A percentile compares a stretch with the other conserved stretches of the same genome.
phyloP scores from a whole-genome alignment of 2,113 vertebrate species.

The Carettochelys insculpta region DNA sequence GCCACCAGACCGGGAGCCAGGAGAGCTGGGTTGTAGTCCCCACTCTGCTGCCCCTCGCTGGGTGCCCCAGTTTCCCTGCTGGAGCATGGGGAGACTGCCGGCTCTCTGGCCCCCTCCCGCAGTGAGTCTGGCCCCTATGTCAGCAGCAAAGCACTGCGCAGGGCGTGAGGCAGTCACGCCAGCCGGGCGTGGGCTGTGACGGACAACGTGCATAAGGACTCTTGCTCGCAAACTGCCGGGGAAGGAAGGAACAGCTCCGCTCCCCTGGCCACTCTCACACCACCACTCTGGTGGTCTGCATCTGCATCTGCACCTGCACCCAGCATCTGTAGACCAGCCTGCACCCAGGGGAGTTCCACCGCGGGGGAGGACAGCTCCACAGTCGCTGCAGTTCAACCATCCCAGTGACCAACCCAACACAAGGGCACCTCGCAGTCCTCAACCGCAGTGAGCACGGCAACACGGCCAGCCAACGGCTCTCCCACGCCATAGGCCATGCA shows the following conservation, averaged over 20 bases:
- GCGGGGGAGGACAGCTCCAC: background rate
- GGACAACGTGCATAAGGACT: background rate
- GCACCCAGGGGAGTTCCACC: too few species aligned
- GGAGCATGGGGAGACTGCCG: background rate
- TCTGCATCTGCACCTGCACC: too few species aligned
- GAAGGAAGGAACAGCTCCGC: background rate
- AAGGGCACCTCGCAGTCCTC: background rate
- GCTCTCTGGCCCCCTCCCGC: background rate
- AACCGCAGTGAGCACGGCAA: background rate
- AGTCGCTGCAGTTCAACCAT: background rate
- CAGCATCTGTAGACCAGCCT: too few species aligned
- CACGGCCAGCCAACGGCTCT: background rate
- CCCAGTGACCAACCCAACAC: background rate
- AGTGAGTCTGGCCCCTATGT: background rate
- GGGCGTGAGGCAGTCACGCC: background rate
- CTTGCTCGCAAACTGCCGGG: background rate
- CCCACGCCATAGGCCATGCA: background rate
- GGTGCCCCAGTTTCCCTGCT: background rate
- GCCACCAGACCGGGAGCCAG: background rate
- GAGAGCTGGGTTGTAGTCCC: background rate
- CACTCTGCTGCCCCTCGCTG: background rate
- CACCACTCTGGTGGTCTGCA: too few species aligned
- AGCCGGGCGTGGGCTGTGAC: background rate
- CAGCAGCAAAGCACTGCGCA: background rate
- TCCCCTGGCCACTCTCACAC: accelerated